These are phyloP conservation scores for Labeo calbasu DNA, from an alignment of 2,797 vertebrate species.

Conservation along the genomic window DNA sequence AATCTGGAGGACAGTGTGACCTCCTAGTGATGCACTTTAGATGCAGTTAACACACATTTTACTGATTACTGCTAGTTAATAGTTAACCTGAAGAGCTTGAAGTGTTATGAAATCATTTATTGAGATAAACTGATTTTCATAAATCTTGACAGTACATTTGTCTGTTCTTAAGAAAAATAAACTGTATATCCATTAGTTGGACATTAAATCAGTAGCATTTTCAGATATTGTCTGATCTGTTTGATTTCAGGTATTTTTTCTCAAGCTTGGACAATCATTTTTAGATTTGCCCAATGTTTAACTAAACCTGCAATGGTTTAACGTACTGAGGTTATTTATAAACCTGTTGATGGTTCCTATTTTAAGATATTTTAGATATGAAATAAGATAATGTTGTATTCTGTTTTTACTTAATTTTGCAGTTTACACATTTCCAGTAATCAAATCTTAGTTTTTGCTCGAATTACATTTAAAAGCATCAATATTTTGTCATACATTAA, in stretches of 20 bases:
- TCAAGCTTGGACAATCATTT: not conserved
- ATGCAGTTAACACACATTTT: slow-evolving; percentile 6
- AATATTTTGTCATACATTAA: not conserved
- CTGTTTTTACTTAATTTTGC: not conserved
- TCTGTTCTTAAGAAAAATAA: not conserved
- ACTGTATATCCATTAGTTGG: not conserved
- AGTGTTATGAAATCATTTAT: slow-evolving; percentile 6
- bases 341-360: not conserved
- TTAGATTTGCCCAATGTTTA: slow-evolving; percentile 1
- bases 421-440: not conserved
- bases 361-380: not conserved
- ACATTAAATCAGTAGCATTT: not conserved
- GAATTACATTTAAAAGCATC: not conserved
- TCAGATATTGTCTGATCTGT: not conserved
- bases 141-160: not conserved
- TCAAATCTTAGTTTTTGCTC: not conserved
- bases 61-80: not conserved
- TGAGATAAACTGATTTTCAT: not conserved
- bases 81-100: not conserved
- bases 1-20: slow-evolving; percentile 27
- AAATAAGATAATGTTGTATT: not conserved
- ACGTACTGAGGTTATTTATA: not conserved
- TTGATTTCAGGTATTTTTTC: not conserved
- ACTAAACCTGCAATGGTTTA: not conserved
- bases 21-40: slow-evolving; percentile 23